Conservation (phyloP, 2,113 vertebrate species). For the Bubo scandiacus region DNA sequence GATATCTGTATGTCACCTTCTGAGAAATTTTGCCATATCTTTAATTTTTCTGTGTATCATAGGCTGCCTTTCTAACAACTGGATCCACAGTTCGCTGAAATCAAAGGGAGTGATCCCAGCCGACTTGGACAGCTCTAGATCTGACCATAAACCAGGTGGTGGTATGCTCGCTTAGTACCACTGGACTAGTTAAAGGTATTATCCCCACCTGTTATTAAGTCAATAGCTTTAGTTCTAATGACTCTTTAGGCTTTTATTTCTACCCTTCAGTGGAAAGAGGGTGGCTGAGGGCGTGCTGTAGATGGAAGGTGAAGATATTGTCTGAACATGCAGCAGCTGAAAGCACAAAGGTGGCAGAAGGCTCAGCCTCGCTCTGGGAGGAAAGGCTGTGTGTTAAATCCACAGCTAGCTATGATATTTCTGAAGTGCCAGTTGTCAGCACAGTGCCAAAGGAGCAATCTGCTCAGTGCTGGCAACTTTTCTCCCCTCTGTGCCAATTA, state of each 20-base stretch:
- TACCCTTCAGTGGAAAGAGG: not conserved
- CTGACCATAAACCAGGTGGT: not conserved
- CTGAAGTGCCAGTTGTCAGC: slow-evolving; percentile 58
- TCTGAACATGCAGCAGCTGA: not conserved
- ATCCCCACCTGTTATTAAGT: not conserved
- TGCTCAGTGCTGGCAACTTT: slow-evolving; percentile 55
- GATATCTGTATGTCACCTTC: not conserved
- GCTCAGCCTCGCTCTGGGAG: not conserved
- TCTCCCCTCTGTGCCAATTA: slow-evolving; percentile 53
- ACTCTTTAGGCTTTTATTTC: not conserved
- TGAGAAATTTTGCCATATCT: not conserved
- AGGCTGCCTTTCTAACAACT: not conserved
- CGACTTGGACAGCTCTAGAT: not conserved
- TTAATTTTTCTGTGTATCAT: not conserved
- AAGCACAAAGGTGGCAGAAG: slow-evolving; percentile 43
- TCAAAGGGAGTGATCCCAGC: not conserved
- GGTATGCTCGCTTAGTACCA: not conserved
- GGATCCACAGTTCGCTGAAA: not conserved
- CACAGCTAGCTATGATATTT: slow-evolving; percentile 43
- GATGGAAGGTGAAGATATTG: not conserved
- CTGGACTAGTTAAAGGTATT: not conserved
- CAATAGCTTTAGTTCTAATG: not conserved
- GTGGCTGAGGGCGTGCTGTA: not conserved
- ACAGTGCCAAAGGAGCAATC: slow-evolving; percentile 64
- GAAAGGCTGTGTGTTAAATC: slow-evolving; percentile 42